phyloP scores from a whole-genome alignment of 2,113 vertebrate species.

The Solenodon paradoxus region DNA sequence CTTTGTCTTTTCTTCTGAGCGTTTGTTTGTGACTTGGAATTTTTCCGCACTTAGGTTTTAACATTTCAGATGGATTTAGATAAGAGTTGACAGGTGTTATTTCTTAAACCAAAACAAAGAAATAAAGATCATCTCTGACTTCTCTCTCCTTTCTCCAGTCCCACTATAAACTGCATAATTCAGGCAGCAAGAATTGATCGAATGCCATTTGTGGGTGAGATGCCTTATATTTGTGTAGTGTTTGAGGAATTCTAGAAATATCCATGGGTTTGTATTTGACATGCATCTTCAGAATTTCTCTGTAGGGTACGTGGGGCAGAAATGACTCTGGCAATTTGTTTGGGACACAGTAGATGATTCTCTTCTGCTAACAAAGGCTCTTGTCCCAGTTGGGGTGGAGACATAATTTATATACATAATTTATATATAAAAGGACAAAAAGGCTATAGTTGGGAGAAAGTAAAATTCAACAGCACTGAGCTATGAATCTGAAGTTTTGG shows the following conservation, averaged over 20 bases:
- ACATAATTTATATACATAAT: neutral
- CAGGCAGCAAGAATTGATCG: neutral
- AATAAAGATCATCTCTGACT: neutral
- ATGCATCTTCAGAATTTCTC: neutral
- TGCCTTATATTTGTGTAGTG: neutral
- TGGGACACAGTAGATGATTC: neutral
- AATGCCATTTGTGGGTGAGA: neutral
- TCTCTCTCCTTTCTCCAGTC: neutral
- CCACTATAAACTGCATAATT: neutral
- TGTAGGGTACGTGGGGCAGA: neutral
- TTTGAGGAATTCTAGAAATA: constrained; percentile 1
- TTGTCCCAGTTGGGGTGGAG: neutral
- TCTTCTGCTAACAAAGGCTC: neutral
- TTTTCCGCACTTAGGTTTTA: constrained; percentile 5
- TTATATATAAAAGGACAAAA: no score
- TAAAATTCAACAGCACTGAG: neutral
- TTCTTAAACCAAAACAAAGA: constrained; percentile 9
- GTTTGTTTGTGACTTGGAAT: constrained; percentile 14
- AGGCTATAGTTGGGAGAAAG: no score
- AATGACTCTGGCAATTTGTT: neutral
- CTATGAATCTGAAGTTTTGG: neutral
- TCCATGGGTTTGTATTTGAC: neutral
- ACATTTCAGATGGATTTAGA: neutral
- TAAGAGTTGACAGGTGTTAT: neutral
- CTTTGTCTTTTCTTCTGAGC: neutral